Evolutionary conservation across 2,888 invertebrate genomes (phyloP).

Genomic region (Ochropacha duplaris): DNA sequence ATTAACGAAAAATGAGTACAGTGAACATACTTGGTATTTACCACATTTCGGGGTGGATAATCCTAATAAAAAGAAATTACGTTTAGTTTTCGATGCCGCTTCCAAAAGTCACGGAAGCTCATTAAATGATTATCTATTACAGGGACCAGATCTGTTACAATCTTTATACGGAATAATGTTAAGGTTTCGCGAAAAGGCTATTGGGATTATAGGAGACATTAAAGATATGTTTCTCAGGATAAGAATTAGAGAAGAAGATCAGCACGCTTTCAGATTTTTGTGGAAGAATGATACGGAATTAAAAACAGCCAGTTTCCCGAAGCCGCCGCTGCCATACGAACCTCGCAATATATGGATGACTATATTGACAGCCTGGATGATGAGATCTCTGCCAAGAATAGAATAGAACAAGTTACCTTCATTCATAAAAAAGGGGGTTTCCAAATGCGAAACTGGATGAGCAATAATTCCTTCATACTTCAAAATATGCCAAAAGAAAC

Average conservation of each 20-base stretch:
- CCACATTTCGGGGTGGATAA: constrained; percentile 21
- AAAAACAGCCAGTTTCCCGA: not conserved
- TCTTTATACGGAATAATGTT: constrained; percentile 41
- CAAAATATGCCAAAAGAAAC: constrained; percentile 9
- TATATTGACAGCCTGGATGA: constrained; percentile 12
- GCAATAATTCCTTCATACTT: constrained; percentile 8
- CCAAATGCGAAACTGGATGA: constrained; percentile 16
- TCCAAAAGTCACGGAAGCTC: constrained; percentile 7
- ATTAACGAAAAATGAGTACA: not conserved
- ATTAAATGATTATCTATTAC: too few relatives aligned
- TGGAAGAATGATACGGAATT: not conserved
- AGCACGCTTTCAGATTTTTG: constrained; percentile 9
- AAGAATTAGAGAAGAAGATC: constrained; percentile 15
- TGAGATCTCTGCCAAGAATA: not conserved
- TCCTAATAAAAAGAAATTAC: constrained; percentile 21
- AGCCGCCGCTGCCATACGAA: constrained; percentile 14
- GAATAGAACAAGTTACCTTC: constrained; percentile 6
- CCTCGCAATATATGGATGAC: constrained; percentile 16
- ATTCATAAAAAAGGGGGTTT: constrained; percentile 17
- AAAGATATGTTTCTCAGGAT: too few relatives aligned
- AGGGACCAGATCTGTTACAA: constrained; percentile 23
- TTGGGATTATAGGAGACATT: constrained; percentile 22
- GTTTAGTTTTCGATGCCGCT: constrained; percentile 27
- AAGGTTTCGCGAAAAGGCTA: constrained; percentile 40
- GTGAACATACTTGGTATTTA: constrained; percentile 19